These are phyloP conservation scores for Silurus lanzhouensis DNA, from an alignment of 2,797 vertebrate species.

Conservation along the genomic window DNA sequence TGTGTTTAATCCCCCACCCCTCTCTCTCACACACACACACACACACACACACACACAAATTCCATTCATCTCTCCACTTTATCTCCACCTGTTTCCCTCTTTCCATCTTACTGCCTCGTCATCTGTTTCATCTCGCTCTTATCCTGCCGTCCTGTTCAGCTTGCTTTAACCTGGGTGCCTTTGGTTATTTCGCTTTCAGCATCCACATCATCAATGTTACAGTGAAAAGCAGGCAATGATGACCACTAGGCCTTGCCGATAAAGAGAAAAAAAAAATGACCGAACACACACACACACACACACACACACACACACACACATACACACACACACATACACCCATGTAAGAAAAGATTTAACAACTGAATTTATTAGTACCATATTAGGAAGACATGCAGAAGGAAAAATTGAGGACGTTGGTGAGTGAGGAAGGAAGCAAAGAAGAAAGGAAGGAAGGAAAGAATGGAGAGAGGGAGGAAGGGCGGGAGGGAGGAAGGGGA, in stretches of 20 bases:
- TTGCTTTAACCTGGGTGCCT: neutral
- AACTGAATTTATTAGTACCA: slow-evolving; percentile 65
- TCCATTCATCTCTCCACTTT: neutral
- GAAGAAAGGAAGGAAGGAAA: neutral
- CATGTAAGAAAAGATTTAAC: slow-evolving; percentile 55
- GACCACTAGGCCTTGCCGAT: neutral
- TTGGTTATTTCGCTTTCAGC: neutral
- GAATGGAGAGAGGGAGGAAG: neutral
- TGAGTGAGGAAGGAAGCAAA: no score
- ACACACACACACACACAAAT: neutral
- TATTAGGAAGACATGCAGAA: slow-evolving; percentile 35
- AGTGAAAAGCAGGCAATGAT: neutral
- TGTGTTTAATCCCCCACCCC: neutral
- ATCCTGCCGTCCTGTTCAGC: neutral
- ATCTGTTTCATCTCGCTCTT: neutral
- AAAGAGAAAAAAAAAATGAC: neutral
- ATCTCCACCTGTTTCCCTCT: neutral
- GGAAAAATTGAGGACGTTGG: neutral
- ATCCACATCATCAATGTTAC: neutral
- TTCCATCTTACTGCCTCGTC: neutral
- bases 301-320: no score
- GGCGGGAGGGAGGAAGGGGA: neutral
- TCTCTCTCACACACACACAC: neutral
- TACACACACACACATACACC: no score
- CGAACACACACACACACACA: no score